phyloP scores from a whole-genome alignment of 2,797 vertebrate species.

The Eleutherodactylus coqui region DNA sequence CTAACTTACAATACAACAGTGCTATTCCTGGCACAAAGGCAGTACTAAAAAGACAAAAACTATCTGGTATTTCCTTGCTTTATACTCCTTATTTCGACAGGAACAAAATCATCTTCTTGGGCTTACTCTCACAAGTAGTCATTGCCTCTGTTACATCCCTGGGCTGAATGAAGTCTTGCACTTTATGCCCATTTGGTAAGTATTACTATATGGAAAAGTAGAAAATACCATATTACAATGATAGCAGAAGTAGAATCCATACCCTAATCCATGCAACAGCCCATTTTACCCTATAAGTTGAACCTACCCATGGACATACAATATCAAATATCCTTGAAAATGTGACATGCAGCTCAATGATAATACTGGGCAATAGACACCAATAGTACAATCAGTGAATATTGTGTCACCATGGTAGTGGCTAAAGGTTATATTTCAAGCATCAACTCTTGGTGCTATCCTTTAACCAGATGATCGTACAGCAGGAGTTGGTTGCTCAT shows the following conservation, averaged over 20 bases:
- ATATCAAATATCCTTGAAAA: not conserved
- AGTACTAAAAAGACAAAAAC: not conserved
- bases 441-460: not conserved
- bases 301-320: not conserved
- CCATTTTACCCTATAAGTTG: no score
- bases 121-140: conserved; percentile 42
- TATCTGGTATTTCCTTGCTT: not conserved
- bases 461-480: not conserved
- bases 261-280: not conserved
- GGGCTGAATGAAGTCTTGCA: conserved; percentile 46
- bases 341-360: no score
- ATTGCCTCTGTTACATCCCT: conserved; percentile 48
- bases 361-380: not conserved
- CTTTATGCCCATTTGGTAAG: conserved; percentile 53
- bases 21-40: not conserved
- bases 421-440: not conserved
- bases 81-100: conserved; percentile 2
- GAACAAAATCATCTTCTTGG: conserved; percentile 55
- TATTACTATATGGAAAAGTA: not conserved
- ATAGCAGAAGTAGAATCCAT: not conserved
- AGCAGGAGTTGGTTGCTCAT: not conserved
- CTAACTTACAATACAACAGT: not conserved
- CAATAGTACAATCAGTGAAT: not conserved
- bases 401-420: not conserved
- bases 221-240: not conserved